A percentile compares a stretch with the other conserved stretches of the same genome.
Conservation (phyloP, 2,888 invertebrate genomes). For the Amphipoea lucens region DNA sequence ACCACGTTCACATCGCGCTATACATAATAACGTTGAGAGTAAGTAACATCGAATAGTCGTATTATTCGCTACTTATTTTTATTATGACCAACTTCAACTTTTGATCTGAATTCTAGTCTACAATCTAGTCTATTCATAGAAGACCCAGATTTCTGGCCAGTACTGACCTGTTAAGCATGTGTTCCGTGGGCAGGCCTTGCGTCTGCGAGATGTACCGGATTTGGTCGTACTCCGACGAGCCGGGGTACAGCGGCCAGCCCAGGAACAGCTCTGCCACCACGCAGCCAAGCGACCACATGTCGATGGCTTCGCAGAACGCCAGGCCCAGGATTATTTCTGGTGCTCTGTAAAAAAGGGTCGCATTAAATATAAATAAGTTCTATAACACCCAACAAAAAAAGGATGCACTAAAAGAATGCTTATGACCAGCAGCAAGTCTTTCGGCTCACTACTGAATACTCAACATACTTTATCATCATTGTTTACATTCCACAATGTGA, state of each 20-base stretch:
- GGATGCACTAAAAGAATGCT: neutral
- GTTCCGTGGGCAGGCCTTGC: constrained; percentile 98
- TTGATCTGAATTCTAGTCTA: neutral
- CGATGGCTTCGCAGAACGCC: constrained; percentile 99
- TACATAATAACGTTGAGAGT: neutral
- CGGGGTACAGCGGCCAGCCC: constrained; percentile 99
- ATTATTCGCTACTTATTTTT: neutral
- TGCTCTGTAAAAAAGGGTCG: constrained; percentile 91
- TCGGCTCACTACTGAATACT: neutral
- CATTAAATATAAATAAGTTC: neutral
- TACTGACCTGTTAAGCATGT: constrained; percentile 98
- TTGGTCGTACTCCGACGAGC: constrained; percentile 99
- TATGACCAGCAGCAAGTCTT: neutral
- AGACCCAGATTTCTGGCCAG: neutral
- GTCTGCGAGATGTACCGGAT: constrained; percentile 99
- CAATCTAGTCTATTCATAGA: neutral
- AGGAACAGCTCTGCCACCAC: constrained; percentile 99
- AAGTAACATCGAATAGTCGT: neutral
- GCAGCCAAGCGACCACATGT: constrained; percentile 99
- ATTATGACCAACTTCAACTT: neutral
- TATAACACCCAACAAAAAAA: neutral
- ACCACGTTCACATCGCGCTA: too few species aligned
- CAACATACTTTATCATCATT: neutral
- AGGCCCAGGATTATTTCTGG: constrained; percentile 99
- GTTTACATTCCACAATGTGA: neutral